Evolutionary conservation across 2,113 vertebrate species (phyloP), one percentile per base, ranked within the genome.

Genomic region (Pseudolaguvia tuberculata): DNA sequence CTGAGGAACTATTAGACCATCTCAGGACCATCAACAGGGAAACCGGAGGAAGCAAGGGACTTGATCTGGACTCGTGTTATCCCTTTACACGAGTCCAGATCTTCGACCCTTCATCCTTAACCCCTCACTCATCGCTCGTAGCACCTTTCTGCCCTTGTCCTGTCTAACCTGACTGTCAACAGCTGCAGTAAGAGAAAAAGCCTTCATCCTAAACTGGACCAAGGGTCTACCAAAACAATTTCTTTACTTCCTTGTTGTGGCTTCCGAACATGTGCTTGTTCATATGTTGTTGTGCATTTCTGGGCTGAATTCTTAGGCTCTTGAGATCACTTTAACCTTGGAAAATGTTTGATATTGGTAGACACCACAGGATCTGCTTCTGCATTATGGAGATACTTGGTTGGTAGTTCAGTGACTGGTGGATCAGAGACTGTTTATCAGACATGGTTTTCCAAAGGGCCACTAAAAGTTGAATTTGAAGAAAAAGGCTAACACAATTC

Each of bases 121-220:
- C 81, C 25, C 82, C 82, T 91, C 91, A 86, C 78, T 91, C 90
- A 89, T 84, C 90, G 83, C 13, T 20, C 89, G 88, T 85, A 78
- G 51, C 27, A n/a, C 68, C 55, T 15, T 58, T 23, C 47, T 75
- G 50, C 25, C 48, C 52, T 29, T 71, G 63, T 61, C 66, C 52
- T 56, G 35, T 66, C 78, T 48, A 13, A n/a, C 50, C 55, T 52
- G 71, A 68, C 55, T 25, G 25, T 66, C 42, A 48, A 15, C 63
- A 66, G 63, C 63, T 66, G 63, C 45, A 48, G 23, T 0, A 4
- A 48, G 42, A 17, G 3, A 50, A 23, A 65, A n/a, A 50, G 45
- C 6, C 63, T 67, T n/a, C 39, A 45, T 39, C 53, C 53, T n/a
- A 59, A 59, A 59, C 70, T 48, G 42, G 15, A 59, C 39, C 23